Evolutionary conservation across 2,888 invertebrate species (phyloP).

Genomic region (Neoitamus cyanurus): DNA sequence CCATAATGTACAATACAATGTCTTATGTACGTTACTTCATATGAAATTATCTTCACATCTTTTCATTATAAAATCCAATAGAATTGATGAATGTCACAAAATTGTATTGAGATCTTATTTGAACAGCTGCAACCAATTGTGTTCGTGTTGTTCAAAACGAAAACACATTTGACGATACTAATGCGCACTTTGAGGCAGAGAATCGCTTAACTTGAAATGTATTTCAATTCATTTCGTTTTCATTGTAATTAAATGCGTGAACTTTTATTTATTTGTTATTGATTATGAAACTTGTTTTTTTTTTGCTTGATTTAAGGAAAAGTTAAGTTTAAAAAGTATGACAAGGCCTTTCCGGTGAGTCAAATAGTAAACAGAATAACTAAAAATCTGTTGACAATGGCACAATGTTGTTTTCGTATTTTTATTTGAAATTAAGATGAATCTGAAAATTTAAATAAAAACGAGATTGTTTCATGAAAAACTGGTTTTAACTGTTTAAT

Average conservation of each 20-base stretch:
- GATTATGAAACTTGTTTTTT: neutral
- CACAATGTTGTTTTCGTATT: neutral
- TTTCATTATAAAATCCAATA: no score
- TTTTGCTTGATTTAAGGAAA: neutral
- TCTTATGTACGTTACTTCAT: no score
- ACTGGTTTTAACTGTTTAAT: neutral
- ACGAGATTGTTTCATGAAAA: neutral
- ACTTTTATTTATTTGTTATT: neutral
- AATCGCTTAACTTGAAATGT: neutral
- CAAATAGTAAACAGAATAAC: neutral
- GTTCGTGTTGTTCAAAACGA: neutral
- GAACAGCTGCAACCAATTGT: neutral
- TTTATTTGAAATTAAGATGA: neutral
- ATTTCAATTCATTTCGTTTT: neutral
- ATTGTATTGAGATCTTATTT: neutral
- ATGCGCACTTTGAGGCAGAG: no score
- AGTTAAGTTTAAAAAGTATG: neutral
- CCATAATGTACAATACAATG: no score
- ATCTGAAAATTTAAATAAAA: neutral
- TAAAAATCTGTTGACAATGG: neutral
- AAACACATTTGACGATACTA: neutral
- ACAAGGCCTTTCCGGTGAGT: neutral
- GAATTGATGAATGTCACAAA: neutral
- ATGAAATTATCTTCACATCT: neutral
- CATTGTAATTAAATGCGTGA: neutral